A percentile compares a stretch with the other conserved stretches of the same genome.
phyloP scores from a whole-genome alignment of 2,888 invertebrate genomes.

The Torymus tubicola region DNA sequence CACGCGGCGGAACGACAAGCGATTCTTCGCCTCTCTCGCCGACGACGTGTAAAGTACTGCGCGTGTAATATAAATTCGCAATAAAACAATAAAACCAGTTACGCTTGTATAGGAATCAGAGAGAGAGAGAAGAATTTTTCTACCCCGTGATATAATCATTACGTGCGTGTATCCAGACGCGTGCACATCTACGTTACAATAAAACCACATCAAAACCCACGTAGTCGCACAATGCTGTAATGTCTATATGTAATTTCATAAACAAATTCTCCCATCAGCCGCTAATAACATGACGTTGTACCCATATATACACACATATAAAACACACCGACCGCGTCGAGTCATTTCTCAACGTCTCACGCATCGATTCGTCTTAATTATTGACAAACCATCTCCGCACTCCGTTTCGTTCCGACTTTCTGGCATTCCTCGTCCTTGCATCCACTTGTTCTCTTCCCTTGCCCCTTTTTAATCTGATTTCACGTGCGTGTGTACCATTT shows the following conservation, averaged over 20 bases:
- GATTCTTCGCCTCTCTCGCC: conserved; percentile 9
- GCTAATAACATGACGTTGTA: no score
- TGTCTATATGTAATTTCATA: no score
- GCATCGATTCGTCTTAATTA: conserved; percentile 38
- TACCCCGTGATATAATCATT: conserved; percentile 25
- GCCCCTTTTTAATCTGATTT: conserved; percentile 42
- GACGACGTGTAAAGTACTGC: neutral
- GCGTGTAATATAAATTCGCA: conserved; percentile 21
- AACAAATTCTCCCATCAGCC: no score
- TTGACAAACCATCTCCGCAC: conserved; percentile 1
- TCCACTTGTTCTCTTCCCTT: neutral
- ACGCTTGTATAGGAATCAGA: conserved; percentile 3
- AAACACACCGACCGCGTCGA: no score
- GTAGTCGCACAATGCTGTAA: no score
- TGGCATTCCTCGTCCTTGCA: conserved; percentile 20
- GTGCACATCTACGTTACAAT: no score
- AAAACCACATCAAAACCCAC: no score
- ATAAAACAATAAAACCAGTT: conserved; percentile 40
- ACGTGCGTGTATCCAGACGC: neutral
- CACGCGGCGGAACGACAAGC: conserved; percentile 17
- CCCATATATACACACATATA: no score
- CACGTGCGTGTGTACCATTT: conserved; percentile 46
- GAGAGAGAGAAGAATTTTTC: neutral
- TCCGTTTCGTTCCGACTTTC: conserved; percentile 33
- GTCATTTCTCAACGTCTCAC: neutral